Evolutionary conservation across 2,888 invertebrate species (phyloP), one percentile per base, ranked within the genome.

Genomic region (Cybosia mesomella): DNA sequence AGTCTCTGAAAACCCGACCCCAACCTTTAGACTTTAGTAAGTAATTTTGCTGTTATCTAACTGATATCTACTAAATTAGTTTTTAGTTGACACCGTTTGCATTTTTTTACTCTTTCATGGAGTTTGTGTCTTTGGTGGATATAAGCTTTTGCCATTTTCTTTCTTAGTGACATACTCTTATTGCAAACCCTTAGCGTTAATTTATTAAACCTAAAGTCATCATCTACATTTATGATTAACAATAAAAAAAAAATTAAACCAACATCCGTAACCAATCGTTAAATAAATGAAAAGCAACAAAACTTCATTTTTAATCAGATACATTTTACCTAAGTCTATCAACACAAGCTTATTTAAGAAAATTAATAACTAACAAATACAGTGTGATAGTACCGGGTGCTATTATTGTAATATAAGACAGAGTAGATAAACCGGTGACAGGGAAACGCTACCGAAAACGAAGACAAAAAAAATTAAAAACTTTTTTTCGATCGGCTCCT

Each of bases 361-460:
- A 66, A 55, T 63, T 59, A 68, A 64, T 54, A 55, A 59, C 68
- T 64, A 68, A 60, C 59, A 68, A 68, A 68, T 60, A 64, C 39
- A 59, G 64, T 60, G 59, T 58, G 62, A 70, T 62, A 68, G 54
- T 66, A 64, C 59, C 59, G 55, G 7, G 34, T 34, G 53, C 55
- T 59, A 43, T 70, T 62, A 60, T 66, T n/a, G n/a, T n/a, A n/a
- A n/a, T n/a, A n/a, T n/a, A n/a, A n/a, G n/a, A n/a, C n/a, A n/a
- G n/a, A n/a, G n/a, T n/a, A n/a, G n/a, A n/a, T n/a, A n/a, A n/a
- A n/a, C n/a, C n/a, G n/a, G n/a, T n/a, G n/a, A n/a, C n/a, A n/a
- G n/a, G n/a, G n/a, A n/a, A n/a, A n/a, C n/a, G n/a, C n/a, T n/a
- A n/a, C n/a, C n/a, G n/a, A n/a, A n/a, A n/a, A n/a, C n/a, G n/a